Evolutionary conservation across 2,113 vertebrate genomes (phyloP).

Genomic region (Perca flavescens): DNA sequence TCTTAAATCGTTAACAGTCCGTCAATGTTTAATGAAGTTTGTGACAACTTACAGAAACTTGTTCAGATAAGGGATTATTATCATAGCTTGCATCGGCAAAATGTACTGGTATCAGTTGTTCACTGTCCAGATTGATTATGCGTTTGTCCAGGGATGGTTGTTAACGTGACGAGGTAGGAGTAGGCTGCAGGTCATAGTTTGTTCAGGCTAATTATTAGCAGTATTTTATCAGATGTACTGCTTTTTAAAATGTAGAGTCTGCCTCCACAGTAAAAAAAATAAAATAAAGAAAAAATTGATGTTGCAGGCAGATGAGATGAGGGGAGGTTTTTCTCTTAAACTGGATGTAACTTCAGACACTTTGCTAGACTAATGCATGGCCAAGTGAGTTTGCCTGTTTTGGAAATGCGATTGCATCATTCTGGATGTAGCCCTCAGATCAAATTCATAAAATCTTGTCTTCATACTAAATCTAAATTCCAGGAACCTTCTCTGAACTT

Average conservation of each 20-base stretch:
- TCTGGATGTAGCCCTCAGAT: neutral
- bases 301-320: neutral
- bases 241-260: neutral
- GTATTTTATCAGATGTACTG: neutral
- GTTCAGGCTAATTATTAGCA: neutral
- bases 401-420: neutral
- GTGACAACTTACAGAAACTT: conserved; percentile 1
- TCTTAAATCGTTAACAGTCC: conserved; percentile 1
- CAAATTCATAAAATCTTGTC: neutral
- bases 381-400: neutral
- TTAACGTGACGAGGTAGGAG: neutral
- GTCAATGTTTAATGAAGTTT: conserved; percentile 45
- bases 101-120: neutral
- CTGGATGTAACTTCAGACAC: neutral
- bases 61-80: conserved; percentile 35
- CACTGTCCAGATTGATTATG: neutral
- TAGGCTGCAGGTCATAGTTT: neutral
- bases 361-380: neutral
- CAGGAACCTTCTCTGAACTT: neutral
- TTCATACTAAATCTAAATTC: neutral
- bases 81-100: neutral
- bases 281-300: too few species aligned
- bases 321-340: neutral
- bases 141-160: conserved; percentile 17
- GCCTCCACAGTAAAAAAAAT: too few species aligned